Percentiles rank a stretch among this genome's conserved stretches.
These are phyloP conservation scores for Anthoscopus minutus DNA, from an alignment of 2,113 vertebrate genomes.

Conservation along the genomic window DNA sequence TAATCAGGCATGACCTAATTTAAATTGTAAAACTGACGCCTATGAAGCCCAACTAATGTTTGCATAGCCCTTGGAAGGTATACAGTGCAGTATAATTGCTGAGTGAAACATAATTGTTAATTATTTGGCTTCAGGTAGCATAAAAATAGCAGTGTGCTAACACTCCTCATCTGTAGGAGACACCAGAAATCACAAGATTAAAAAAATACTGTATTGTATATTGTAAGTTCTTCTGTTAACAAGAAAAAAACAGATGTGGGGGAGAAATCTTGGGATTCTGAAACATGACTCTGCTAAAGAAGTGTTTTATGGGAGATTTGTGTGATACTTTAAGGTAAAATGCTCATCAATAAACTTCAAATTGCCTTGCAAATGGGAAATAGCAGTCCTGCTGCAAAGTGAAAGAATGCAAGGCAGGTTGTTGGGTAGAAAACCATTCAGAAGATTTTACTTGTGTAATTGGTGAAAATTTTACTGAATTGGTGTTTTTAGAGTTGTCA, in stretches of 20 bases:
- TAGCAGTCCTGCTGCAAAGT: neutral
- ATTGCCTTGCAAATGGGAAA: neutral
- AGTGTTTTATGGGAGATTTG: neutral
- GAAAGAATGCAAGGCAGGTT: neutral
- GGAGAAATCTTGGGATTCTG: neutral
- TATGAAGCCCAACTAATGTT: neutral
- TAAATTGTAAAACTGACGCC: neutral
- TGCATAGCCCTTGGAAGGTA: neutral
- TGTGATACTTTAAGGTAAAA: neutral
- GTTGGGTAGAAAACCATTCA: neutral
- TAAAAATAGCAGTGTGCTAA: neutral
- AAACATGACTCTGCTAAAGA: neutral
- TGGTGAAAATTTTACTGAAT: conserved; percentile 26
- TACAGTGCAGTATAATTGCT: neutral
- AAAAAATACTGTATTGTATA: neutral
- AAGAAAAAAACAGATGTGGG: neutral
- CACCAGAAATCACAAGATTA: neutral
- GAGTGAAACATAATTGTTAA: neutral
- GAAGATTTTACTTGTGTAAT: neutral
- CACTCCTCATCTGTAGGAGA: neutral
- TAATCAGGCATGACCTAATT: neutral
- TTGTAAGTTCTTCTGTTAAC: too few species aligned
- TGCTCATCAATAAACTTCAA: neutral
- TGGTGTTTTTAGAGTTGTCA: neutral
- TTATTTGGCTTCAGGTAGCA: neutral